Base-by-base conservation (phyloP, 2,113 vertebrate genomes). In the Psophia crepitans region DNA sequence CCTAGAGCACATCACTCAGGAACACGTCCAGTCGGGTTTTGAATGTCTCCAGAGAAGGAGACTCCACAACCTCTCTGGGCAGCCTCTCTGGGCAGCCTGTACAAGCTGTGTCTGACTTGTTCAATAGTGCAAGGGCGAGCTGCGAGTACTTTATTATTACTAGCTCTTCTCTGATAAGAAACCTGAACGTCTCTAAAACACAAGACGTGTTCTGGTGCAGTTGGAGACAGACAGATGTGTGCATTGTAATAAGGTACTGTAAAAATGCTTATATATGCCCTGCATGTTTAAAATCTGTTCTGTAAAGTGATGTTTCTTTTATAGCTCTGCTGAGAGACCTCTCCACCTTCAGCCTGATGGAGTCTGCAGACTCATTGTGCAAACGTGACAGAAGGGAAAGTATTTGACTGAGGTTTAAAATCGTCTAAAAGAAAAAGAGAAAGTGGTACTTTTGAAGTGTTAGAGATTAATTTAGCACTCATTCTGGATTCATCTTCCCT, bases 141-240 rank as follows among this genome's bases (percentile, higher is more conserved):
- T 54, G 54, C 18, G 54, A 57, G 8, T 43, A 3, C 43, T 33
- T 57, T 14, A 1, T 18, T 48, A 0, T 23, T 63, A 27, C n/a
- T 35, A 11, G 32, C 32, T 71, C 28, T 27, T n/a, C 39, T 66
- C 57, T 2, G 2, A 2, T 58, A 28, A n/a, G 49, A 53, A 82
- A 60, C 43, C 32, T 27, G 41, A 44, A 13, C 12, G 20, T 60
- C 35, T 23, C 22, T 43, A 7, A 27, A 49, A 32, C 6, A 3
- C 5, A 1, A 8, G 57, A 4, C 2, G 0, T 12, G 21, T 78
- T 69, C 78, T 57, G 69, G 11, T 74, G 54, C 44, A 37, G 41
- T 1, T 82, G 63, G 44, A 46, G 46, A 46, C n/a, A 0, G 1
- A 17, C 18, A 60, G 35, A 10, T 18, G 12, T 0, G 6, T 2